phyloP scores from a whole-genome alignment of 2,797 vertebrate species.

The Spinibarbus caldwelli region DNA sequence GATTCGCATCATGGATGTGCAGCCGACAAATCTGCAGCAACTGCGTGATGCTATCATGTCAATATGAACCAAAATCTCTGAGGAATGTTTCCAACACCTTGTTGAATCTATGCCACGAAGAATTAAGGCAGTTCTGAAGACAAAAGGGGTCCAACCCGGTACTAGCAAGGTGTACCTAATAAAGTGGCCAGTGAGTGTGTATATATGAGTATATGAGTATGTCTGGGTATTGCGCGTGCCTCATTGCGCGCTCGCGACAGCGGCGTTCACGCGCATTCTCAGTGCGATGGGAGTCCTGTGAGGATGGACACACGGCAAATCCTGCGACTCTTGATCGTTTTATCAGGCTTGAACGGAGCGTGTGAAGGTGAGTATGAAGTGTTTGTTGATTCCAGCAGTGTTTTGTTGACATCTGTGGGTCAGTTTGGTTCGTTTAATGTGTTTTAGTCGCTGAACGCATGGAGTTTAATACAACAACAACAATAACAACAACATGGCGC shows the following conservation, averaged over 20 bases:
- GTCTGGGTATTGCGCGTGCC: background rate
- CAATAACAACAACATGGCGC: no score
- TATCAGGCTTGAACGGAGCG: conserved; percentile 61
- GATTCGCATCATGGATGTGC: conserved; percentile 65
- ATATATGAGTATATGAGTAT: no score
- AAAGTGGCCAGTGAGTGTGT: no score
- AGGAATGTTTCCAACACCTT: conserved; percentile 1
- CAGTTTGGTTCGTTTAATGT: background rate
- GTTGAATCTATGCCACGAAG: no score
- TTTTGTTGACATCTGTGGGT: conserved; percentile 41
- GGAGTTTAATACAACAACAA: conserved; percentile 52
- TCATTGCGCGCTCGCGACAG: no score
- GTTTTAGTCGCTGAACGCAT: conserved; percentile 22
- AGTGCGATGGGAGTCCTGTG: conserved; percentile 53
- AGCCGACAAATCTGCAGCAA: conserved; percentile 69
- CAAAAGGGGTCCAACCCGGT: no score
- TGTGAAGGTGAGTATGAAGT: conserved; percentile 70
- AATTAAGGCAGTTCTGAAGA: no score
- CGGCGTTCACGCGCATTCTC: no score
- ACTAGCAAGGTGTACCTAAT: no score
- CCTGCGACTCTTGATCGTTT: conserved; percentile 60
- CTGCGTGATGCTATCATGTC: conserved; percentile 61
- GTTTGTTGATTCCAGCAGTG: conserved; percentile 45
- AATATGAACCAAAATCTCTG: background rate
- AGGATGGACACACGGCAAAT: conserved; percentile 73